phyloP scores from a whole-genome alignment of 35 echinoderm and acorn worm genomes.

The Acanthaster planci region DNA sequence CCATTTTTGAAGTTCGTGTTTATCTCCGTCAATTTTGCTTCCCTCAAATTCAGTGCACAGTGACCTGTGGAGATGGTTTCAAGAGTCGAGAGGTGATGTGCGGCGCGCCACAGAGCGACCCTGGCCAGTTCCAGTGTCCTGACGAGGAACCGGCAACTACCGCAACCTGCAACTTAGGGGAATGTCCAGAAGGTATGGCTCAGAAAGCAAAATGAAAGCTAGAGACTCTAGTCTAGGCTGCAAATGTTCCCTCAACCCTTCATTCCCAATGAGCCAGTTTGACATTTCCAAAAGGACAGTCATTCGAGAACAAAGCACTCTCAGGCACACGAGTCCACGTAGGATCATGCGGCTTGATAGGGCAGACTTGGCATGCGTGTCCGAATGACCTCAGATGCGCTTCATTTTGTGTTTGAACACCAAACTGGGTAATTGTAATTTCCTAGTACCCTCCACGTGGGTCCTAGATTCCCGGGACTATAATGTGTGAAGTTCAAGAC shows the following conservation, averaged over 20 bases:
- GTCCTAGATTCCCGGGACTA: too few relatives aligned
- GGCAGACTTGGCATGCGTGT: neutral
- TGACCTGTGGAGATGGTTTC: slow-evolving; percentile 26
- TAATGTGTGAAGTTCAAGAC: neutral
- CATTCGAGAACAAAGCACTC: too few relatives aligned
- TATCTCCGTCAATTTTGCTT: too few relatives aligned
- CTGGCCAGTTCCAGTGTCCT: slow-evolving; percentile 4
- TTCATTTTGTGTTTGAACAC: too few relatives aligned
- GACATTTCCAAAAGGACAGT: too few relatives aligned
- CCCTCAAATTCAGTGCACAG: slow-evolving; percentile 1
- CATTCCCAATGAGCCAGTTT: too few relatives aligned
- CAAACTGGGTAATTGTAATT: neutral
- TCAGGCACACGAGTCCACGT: too few relatives aligned
- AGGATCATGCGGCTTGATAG: too few relatives aligned
- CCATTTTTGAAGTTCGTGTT: neutral
- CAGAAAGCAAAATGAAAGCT: too few relatives aligned
- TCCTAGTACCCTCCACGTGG: neutral
- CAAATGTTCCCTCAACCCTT: too few relatives aligned
- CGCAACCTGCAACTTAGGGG: neutral
- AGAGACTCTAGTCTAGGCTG: too few relatives aligned
- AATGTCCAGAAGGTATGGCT: slow-evolving; percentile 5
- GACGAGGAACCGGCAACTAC: slow-evolving; percentile 4
- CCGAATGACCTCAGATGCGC: too few relatives aligned
- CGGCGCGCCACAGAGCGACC: neutral
- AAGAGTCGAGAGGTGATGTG: slow-evolving; percentile 15